A percentile compares a stretch with the other conserved stretches of the same genome.
Evolutionary conservation across 2,797 vertebrate genomes (phyloP).

Genomic region (Cheirogaleus major): DNA sequence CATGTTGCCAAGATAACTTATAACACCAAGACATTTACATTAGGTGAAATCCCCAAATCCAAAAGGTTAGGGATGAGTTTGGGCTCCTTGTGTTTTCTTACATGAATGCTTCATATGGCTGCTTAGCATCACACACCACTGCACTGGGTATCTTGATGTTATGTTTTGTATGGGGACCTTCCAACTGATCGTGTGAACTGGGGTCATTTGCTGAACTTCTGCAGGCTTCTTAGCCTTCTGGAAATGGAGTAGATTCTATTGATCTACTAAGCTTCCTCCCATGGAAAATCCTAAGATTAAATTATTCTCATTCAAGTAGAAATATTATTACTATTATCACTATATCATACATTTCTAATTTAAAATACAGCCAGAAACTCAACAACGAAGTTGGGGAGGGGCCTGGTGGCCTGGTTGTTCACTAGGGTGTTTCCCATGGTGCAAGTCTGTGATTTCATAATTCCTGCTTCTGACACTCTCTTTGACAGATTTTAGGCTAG

Average conservation of each 20-base stretch:
- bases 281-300: slow-evolving; percentile 11
- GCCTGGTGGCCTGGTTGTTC: not conserved
- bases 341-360: not conserved
- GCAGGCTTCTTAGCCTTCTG: not conserved
- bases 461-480: not conserved
- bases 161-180: not conserved
- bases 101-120: not conserved
- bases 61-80: not conserved
- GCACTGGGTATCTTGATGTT: not conserved
- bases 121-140: not conserved
- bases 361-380: not conserved
- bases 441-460: not conserved
- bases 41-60: not conserved
- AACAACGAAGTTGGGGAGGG: not conserved
- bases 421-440: not conserved
- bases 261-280: not conserved
- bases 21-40: not conserved
- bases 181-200: not conserved
- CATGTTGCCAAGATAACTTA: not conserved
- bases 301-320: not conserved
- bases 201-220: not conserved
- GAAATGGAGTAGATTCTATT: not conserved
- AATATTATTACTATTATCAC: not conserved
- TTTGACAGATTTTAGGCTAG: not conserved
- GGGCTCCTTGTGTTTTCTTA: not conserved